phyloP scores from a whole-genome alignment of 2,888 invertebrate species.

The Balanococcus diminutus region DNA sequence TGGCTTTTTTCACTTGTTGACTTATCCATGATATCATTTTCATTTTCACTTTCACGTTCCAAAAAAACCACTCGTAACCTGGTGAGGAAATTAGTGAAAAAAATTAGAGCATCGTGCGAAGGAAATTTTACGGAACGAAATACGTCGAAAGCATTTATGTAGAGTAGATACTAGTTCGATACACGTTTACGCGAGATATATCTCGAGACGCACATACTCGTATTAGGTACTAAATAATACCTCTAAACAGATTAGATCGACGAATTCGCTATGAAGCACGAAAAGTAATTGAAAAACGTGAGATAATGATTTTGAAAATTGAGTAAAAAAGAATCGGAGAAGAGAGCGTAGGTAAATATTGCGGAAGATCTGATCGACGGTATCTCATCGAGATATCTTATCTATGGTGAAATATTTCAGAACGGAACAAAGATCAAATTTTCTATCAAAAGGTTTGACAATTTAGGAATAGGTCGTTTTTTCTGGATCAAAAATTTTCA shows the following conservation, averaged over 20 bases:
- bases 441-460: background rate
- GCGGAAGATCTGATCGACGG: background rate
- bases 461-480: background rate
- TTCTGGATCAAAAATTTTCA: background rate
- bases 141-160: background rate
- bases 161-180: background rate
- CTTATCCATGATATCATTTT: slow-evolving; percentile 8
- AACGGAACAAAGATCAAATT: background rate
- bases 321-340: background rate
- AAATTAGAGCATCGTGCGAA: background rate
- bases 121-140: background rate
- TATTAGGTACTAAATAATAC: background rate
- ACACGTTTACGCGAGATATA: background rate
- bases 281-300: slow-evolving; percentile 30
- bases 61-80: background rate
- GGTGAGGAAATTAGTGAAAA: background rate
- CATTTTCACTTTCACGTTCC: background rate
- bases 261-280: slow-evolving; percentile 9
- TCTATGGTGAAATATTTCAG: background rate
- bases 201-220: background rate
- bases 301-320: slow-evolving; percentile 39
- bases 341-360: background rate
- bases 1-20: background rate
- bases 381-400: background rate
- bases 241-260: slow-evolving; percentile 12